Percentiles rank a stretch among this genome's conserved stretches.
These are phyloP conservation scores for Morone chrysops DNA, from an alignment of 2,113 vertebrate species.

Conservation along the genomic window DNA sequence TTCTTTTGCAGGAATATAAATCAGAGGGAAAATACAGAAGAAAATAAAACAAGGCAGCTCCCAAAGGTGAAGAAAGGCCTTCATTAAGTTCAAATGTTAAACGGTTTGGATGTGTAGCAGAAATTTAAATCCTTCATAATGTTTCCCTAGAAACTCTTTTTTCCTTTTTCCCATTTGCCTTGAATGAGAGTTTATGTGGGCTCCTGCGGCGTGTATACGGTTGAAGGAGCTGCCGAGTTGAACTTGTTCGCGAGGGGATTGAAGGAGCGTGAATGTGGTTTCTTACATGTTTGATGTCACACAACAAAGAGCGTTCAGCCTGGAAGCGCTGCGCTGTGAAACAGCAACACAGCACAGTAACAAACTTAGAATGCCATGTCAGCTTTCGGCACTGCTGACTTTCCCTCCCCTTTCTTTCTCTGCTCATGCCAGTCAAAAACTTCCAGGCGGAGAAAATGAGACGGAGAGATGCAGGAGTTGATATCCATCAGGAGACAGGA, in stretches of 20 bases:
- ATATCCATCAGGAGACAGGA: slow-evolving; percentile 25
- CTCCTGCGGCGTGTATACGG: slow-evolving; percentile 22
- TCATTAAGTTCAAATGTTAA: slow-evolving; percentile 51
- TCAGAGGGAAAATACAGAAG: neutral
- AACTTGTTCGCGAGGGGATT: slow-evolving; percentile 45
- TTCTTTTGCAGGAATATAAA: slow-evolving; percentile 37
- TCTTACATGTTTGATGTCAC: slow-evolving; percentile 62
- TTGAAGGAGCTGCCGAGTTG: slow-evolving; percentile 44
- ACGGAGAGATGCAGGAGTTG: slow-evolving; percentile 19
- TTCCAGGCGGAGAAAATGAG: slow-evolving; percentile 42
- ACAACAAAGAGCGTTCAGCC: slow-evolving; percentile 62
- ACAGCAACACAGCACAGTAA: slow-evolving; percentile 47
- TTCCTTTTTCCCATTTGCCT: slow-evolving; percentile 32
- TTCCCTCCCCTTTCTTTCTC: neutral
- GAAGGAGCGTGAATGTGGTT: slow-evolving; percentile 35
- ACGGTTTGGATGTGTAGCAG: slow-evolving; percentile 10
- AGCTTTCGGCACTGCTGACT: slow-evolving; percentile 53
- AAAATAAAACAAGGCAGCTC: slow-evolving; percentile 30
- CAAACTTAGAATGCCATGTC: slow-evolving; percentile 61
- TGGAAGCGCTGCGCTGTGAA: slow-evolving; percentile 41
- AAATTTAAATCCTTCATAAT: slow-evolving; percentile 52
- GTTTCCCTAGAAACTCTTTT: slow-evolving; percentile 25
- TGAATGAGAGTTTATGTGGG: slow-evolving; percentile 21
- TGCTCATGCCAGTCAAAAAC: slow-evolving; percentile 52
- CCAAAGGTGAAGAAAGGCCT: slow-evolving; percentile 53